These are phyloP conservation scores for Corydoras maculifer DNA, from an alignment of 2,113 vertebrate genomes.

Conservation along the genomic window DNA sequence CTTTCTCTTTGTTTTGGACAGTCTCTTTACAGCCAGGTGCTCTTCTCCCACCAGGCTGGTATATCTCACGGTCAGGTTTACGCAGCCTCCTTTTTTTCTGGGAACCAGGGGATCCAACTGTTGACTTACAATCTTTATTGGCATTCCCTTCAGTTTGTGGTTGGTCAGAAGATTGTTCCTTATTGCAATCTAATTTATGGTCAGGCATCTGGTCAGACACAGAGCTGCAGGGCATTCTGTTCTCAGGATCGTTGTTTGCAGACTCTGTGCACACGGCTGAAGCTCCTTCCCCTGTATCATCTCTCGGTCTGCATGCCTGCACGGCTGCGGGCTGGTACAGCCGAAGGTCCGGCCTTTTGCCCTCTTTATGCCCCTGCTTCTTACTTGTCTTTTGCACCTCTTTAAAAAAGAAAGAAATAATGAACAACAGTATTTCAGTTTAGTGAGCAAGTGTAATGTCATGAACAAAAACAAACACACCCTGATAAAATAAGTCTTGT, in stretches of 20 bases:
- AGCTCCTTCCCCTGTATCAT: constrained; percentile 40
- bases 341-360: constrained; percentile 80
- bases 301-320: constrained; percentile 52
- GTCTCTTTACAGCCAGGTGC: constrained; percentile 36
- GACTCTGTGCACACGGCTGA: constrained; percentile 30
- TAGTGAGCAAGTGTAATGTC: background rate
- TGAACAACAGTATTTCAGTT: too few relatives aligned
- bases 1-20: too few relatives aligned
- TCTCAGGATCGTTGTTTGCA: background rate
- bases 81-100: constrained; percentile 70
- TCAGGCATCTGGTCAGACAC: constrained; percentile 2
- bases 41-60: constrained; percentile 84
- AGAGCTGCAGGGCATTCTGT: constrained; percentile 23
- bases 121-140: constrained; percentile 9
- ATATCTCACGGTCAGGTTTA: constrained; percentile 90
- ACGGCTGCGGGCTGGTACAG: constrained; percentile 77
- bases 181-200: constrained; percentile 24
- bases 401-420: constrained; percentile 19
- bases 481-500: too few relatives aligned
- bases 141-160: background rate
- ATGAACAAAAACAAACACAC: background rate
- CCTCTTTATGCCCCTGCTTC: constrained; percentile 72
- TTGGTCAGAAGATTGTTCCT: constrained; percentile 36
- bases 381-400: constrained; percentile 63
- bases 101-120: constrained; percentile 38